Evolutionary conservation across 2,888 invertebrate genomes (phyloP), one percentile per base, ranked within the genome.

Genomic region (Neoscelio sp.): DNA sequence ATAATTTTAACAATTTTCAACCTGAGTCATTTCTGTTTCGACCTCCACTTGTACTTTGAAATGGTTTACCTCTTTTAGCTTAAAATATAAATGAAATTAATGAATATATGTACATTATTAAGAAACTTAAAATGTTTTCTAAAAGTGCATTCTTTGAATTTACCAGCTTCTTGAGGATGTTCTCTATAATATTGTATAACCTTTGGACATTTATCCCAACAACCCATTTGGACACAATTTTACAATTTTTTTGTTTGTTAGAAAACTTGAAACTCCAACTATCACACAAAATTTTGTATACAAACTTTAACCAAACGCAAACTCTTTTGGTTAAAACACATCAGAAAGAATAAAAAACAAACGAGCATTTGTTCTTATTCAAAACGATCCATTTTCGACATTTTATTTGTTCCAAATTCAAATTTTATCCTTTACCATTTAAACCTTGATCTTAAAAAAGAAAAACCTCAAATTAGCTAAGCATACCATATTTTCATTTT

Each of bases 391-490:
- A 44, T n/a, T 20, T 17, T 8, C 17, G 15, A 8, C 46, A 46
- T 46, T 20, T 17, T 17, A 33, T 8, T 17, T 17, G 0, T 8
- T 18, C 17, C 33, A 33, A 26, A 8, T 5, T 20, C 20, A 12
- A 23, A 74, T 75, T 67, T 75, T 67, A 52, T 56, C 28, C 26
- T 15, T 20, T 33, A 70, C n/a, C n/a, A n/a, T n/a, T n/a, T n/a
- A n/a, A n/a, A n/a, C n/a, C n/a, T n/a, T 62, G 5, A 38, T 56
- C 54, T 67, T 50, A 38, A 60, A 46, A 1, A 28, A 58, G 30
- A n/a, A n/a, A n/a, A 20, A n/a, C n/a, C n/a, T n/a, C n/a, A n/a
- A n/a, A n/a, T n/a, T n/a, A n/a, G n/a, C n/a, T n/a, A n/a, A n/a
- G n/a, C n/a, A n/a, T n/a, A n/a, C n/a, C n/a, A n/a, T n/a, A n/a